Conservation (phyloP, 2,113 vertebrate genomes). For the Rhinolophus sinicus region DNA sequence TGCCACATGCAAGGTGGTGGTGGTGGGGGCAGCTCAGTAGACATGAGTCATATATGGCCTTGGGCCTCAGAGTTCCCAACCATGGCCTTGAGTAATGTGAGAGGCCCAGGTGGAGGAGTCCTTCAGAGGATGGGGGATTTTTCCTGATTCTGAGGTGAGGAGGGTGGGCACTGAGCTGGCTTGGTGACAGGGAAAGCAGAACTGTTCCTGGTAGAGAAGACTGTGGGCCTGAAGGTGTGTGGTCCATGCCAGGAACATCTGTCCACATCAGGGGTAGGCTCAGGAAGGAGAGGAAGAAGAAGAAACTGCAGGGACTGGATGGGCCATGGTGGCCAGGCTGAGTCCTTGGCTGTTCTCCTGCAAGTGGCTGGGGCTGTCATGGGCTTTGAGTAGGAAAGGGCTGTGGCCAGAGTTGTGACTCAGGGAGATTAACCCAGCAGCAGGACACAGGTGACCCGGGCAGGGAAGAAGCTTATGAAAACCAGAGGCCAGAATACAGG, state of each 20-base stretch:
- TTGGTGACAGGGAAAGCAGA: neutral
- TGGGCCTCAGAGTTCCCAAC: neutral
- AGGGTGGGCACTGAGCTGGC: neutral
- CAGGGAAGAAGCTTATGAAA: neutral
- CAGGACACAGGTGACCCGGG: neutral
- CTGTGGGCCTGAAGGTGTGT: neutral
- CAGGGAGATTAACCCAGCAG: neutral
- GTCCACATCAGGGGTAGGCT: neutral
- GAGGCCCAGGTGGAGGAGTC: neutral
- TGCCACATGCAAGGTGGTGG: neutral
- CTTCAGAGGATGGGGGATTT: neutral
- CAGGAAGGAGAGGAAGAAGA: neutral
- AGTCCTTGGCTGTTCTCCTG: neutral
- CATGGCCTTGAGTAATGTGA: neutral
- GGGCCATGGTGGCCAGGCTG: neutral
- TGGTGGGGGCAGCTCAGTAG: neutral
- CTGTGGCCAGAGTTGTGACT: neutral
- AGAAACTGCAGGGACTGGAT: no score
- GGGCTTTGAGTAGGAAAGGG: neutral
- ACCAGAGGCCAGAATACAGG: neutral
- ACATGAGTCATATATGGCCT: neutral
- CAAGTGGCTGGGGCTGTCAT: neutral
- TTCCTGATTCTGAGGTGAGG: neutral
- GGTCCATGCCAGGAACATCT: neutral
- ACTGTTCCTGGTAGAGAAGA: neutral